Percentiles rank a stretch among this genome's conserved stretches.
These are phyloP conservation scores for Jordanella pulchra DNA, from an alignment of 2,797 vertebrate species.

Conservation along the genomic window DNA sequence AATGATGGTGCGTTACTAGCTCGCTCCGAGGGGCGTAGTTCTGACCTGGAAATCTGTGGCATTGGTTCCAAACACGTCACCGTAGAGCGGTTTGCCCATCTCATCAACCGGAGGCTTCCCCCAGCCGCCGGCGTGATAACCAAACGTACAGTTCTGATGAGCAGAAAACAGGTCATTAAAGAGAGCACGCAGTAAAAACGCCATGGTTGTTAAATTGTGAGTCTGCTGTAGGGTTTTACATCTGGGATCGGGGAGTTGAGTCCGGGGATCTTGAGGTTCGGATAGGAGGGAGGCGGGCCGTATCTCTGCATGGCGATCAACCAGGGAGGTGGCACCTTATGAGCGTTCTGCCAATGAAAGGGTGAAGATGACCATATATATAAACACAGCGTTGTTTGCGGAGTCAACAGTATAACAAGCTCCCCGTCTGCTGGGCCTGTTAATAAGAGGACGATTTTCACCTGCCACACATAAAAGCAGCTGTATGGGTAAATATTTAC, in stretches of 20 bases:
- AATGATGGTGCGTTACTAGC: not conserved
- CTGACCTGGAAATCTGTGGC: conserved; percentile 89
- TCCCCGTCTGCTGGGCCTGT: not conserved
- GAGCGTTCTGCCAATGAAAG: conserved; percentile 81
- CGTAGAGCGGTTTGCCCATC: conserved; percentile 92
- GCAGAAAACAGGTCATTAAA: not conserved
- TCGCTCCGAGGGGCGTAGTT: not conserved
- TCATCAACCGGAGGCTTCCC: conserved; percentile 93
- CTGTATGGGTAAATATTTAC: conserved; percentile 2
- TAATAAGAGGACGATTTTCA: not conserved
- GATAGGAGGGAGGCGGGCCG: conserved; percentile 92
- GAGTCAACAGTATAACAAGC: not conserved
- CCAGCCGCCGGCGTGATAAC: conserved; percentile 94
- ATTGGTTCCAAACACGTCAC: conserved; percentile 93
- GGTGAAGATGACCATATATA: not conserved
- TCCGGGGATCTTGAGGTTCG: conserved; percentile 94
- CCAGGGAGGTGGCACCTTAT: conserved; percentile 95
- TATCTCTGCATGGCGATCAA: conserved; percentile 96
- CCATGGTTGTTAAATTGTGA: not conserved
- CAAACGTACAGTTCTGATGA: conserved; percentile 89
- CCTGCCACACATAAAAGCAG: not conserved
- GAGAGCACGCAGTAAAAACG: not conserved
- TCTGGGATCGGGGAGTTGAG: conserved; percentile 94
- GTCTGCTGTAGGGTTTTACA: conserved; percentile 58
- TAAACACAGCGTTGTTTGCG: accelerated